These are phyloP conservation scores for Nephrotoma guestfalica DNA, from an alignment of 2,888 invertebrate genomes.

Conservation along the genomic window DNA sequence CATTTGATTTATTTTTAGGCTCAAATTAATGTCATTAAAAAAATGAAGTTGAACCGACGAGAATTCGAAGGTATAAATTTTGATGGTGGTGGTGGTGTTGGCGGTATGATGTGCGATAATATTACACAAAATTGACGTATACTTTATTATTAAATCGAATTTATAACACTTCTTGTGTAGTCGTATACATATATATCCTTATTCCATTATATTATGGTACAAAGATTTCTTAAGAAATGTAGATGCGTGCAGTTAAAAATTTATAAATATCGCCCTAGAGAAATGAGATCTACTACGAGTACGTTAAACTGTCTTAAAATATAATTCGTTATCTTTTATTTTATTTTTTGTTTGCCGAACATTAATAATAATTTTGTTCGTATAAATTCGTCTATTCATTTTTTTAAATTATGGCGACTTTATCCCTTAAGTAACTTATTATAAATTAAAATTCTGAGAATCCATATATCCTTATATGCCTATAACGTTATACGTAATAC, in stretches of 20 bases:
- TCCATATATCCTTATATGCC: not conserved
- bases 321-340: not conserved
- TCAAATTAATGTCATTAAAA: not conserved
- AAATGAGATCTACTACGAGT: not conserved
- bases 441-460: not conserved
- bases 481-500: not conserved
- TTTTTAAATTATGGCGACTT: not conserved
- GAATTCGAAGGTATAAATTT: not conserved
- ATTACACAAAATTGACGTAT: not conserved
- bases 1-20: not conserved
- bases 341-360: not conserved
- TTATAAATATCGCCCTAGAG: not conserved
- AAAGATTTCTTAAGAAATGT: not conserved
- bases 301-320: not conserved
- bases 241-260: not conserved
- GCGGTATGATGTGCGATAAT: not conserved
- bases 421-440: not conserved
- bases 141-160: not conserved
- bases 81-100: not conserved
- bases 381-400: not conserved
- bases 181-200: too few species aligned
- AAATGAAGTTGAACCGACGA: not conserved
- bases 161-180: not conserved
- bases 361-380: not conserved
- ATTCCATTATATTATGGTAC: not conserved